Evolutionary conservation across 2,797 vertebrate species (phyloP), one percentile per base, ranked within the genome.

Genomic region (Chelon labrosus): DNA sequence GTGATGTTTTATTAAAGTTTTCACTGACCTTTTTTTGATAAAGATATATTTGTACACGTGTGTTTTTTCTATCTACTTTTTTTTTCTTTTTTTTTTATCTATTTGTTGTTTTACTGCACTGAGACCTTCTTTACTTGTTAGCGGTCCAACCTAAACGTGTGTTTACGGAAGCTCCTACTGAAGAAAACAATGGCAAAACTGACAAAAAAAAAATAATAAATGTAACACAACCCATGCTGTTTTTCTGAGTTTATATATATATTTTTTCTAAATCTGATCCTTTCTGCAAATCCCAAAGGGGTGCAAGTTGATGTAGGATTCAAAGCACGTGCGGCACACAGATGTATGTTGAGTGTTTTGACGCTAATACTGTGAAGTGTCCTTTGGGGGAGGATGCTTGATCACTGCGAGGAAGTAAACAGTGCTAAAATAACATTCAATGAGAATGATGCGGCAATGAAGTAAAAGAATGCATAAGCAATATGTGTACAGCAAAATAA

Each of bases 31-130:
- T 86, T 76, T 76, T 85, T 75, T 83, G 19, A 77, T 67, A 65
- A 58, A 60, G 4, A 79, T 47, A 8, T 70, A 55, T 83, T 80
- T 75, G 38, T 75, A 70, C 52, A 22, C 49, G 49, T 90, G 85
- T 70, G 41, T 79, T 63, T 54, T 50, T 63, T 79, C 70, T 79
- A 19, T 39, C 42, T 75, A 14, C 20, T 50, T 74, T 6, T 52
- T 49, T 56, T 54, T 76, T 54, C 20, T 42, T 35, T 73, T 74
- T 73, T 74, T 72, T 11, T 37, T 4, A 22, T 50, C 10, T 14
- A 14, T 78, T 83, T 82, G 70, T 70, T 76, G 70, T 76, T 77
- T 80, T 25, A 65, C 41, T 85, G 75, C 77, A 83, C 79, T 89
- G 79, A 80, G 14, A 63, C 54, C 7, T 52, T 71, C 35, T 74